These are phyloP conservation scores for Eristalis arbustorum DNA, from an alignment of 2,888 invertebrate genomes.

Conservation along the genomic window DNA sequence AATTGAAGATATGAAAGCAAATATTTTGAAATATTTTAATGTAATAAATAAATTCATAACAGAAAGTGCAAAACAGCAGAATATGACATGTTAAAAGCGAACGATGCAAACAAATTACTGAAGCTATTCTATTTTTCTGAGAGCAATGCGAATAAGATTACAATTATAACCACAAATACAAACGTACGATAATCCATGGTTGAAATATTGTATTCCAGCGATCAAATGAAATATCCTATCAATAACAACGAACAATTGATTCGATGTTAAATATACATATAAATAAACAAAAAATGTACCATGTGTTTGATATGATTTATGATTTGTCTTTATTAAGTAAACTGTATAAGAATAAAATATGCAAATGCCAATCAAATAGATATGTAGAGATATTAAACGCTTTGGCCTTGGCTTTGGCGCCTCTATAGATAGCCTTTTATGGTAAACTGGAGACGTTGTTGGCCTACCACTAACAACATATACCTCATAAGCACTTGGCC, in stretches of 20 bases:
- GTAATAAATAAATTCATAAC: not conserved
- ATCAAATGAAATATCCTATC: not conserved
- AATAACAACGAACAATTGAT: not conserved
- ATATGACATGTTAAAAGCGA: not conserved
- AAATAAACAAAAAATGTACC: not conserved
- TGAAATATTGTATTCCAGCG: not conserved
- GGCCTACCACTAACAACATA: no score
- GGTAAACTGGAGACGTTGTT: not conserved
- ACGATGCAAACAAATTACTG: not conserved
- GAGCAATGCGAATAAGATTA: not conserved
- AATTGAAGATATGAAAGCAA: not conserved
- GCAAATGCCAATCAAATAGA: not conserved
- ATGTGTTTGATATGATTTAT: not conserved
- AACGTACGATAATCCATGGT: not conserved
- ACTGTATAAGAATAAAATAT: not conserved
- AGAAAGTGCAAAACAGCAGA: not conserved
- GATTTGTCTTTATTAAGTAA: not conserved
- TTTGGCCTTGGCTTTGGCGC: not conserved
- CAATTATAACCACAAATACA: not conserved
- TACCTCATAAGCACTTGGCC: no score
- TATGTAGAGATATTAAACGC: not conserved
- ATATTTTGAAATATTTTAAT: slow-evolving; percentile 1
- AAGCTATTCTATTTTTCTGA: not conserved
- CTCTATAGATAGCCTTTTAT: not conserved
- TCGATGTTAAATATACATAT: not conserved